phyloP scores from a whole-genome alignment of 2,888 invertebrate genomes.

The Scaptomyza flava region DNA sequence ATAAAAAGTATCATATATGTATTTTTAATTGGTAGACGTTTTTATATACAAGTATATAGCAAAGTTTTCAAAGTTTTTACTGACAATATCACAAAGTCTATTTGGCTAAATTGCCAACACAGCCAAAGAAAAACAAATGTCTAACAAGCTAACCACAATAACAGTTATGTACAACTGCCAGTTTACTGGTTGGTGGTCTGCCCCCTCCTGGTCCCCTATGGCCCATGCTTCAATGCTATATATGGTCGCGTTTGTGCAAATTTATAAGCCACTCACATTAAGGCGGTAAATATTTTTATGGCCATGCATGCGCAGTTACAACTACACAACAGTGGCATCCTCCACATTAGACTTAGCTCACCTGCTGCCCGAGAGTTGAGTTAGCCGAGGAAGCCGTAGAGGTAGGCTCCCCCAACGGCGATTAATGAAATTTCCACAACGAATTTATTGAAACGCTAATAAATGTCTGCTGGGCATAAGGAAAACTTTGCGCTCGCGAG shows the following conservation, averaged over 20 bases:
- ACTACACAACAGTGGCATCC: slow-evolving; percentile 47
- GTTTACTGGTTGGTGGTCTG: slow-evolving; percentile 31
- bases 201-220: slow-evolving; percentile 34
- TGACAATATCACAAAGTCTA: slow-evolving; percentile 8
- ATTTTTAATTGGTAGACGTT: not conserved
- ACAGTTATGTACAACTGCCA: slow-evolving; percentile 68
- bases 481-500: slow-evolving; percentile 36
- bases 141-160: slow-evolving; percentile 41
- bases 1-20: slow-evolving; percentile 23
- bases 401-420: slow-evolving; percentile 41
- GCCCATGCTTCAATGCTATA: slow-evolving; percentile 51
- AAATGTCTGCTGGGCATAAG: slow-evolving; percentile 44
- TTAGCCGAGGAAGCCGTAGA: not conserved
- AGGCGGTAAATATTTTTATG: slow-evolving; percentile 78
- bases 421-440: slow-evolving; percentile 72
- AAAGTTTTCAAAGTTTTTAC: not conserved
- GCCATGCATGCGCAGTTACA: slow-evolving; percentile 35
- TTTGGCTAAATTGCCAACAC: slow-evolving; percentile 35
- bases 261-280: slow-evolving; percentile 79
- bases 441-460: slow-evolving; percentile 70
- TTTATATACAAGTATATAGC: not conserved
- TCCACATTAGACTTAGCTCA: slow-evolving; percentile 21
- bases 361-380: slow-evolving; percentile 43
- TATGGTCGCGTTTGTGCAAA: slow-evolving; percentile 76
- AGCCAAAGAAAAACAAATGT: slow-evolving; percentile 21